These are phyloP conservation scores for Drosophila biarmipes DNA, from an alignment of 1,140 invertebrate species.

Conservation along the genomic window DNA sequence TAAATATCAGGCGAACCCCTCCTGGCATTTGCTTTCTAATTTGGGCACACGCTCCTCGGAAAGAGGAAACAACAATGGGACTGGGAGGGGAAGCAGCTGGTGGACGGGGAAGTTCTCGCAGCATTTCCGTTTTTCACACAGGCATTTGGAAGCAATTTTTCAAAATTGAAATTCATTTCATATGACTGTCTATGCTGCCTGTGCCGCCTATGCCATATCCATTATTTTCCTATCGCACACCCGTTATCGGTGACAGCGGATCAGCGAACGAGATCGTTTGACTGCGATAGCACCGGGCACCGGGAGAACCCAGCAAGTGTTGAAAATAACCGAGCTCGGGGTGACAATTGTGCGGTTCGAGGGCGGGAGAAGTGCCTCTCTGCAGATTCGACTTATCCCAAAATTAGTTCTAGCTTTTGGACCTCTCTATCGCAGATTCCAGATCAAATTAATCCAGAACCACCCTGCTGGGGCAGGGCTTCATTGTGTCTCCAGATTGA, in stretches of 20 bases:
- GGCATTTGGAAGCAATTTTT: conserved; percentile 75
- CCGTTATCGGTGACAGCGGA: conserved; percentile 66
- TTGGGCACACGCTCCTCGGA: conserved; percentile 70
- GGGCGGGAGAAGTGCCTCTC: conserved; percentile 11
- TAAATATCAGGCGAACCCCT: conserved; percentile 43
- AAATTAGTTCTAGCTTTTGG: conserved; percentile 61
- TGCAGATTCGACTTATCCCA: conserved; percentile 25
- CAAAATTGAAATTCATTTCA: conserved; percentile 80
- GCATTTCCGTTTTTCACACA: conserved; percentile 82
- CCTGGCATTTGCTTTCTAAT: conserved; percentile 69
- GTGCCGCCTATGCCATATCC: conserved; percentile 19
- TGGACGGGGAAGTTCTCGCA: conserved; percentile 19
- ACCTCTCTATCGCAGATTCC: conserved; percentile 17
- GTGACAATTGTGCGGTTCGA: conserved; percentile 52
- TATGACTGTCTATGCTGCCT: conserved; percentile 53
- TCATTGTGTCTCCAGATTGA: conserved; percentile 8
- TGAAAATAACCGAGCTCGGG: conserved; percentile 55
- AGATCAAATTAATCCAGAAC: conserved; percentile 29
- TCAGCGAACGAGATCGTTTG: conserved; percentile 67
- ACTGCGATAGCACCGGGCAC: conserved; percentile 40
- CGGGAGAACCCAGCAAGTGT: conserved; percentile 57
- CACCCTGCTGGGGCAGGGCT: conserved; percentile 7
- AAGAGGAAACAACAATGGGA: conserved; percentile 55
- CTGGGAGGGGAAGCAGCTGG: conserved; percentile 4
- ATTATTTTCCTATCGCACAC: conserved; percentile 63